These are phyloP conservation scores for Calonectris borealis DNA, from an alignment of 2,113 vertebrate genomes.

Conservation along the genomic window DNA sequence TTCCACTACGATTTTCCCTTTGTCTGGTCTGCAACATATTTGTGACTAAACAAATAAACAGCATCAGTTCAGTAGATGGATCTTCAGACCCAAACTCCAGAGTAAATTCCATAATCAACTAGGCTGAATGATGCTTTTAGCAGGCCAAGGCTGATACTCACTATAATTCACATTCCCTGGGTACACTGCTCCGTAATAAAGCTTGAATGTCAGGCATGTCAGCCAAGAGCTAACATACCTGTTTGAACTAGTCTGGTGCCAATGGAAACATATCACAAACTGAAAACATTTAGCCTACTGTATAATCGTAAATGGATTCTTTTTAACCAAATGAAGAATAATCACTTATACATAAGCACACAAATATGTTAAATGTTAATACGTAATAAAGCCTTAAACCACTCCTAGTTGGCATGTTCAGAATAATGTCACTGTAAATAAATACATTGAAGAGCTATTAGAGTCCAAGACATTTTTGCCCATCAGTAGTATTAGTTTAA, in stretches of 20 bases:
- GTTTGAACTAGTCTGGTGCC: slow-evolving; percentile 73
- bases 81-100: slow-evolving; percentile 47
- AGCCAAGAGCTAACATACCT: slow-evolving; percentile 76
- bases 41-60: slow-evolving; percentile 61
- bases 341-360: slow-evolving; percentile 42
- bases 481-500: slow-evolving; percentile 31
- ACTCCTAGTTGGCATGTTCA: slow-evolving; percentile 12
- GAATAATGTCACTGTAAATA: slow-evolving; percentile 51
- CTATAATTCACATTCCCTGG: slow-evolving; percentile 77
- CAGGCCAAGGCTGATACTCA: slow-evolving; percentile 69
- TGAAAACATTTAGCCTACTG: slow-evolving; percentile 67
- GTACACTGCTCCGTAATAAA: slow-evolving; percentile 65
- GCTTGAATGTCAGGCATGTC: slow-evolving; percentile 72
- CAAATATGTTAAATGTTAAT: slow-evolving; percentile 58
- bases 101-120: slow-evolving; percentile 75
- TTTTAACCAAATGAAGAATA: slow-evolving; percentile 68
- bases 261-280: slow-evolving; percentile 68
- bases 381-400: slow-evolving; percentile 38
- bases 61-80: slow-evolving; percentile 43
- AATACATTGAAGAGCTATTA: slow-evolving; percentile 33
- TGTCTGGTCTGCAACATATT: slow-evolving; percentile 38
- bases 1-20: background rate
- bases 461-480: slow-evolving; percentile 34
- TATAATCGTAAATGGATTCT: slow-evolving; percentile 67
- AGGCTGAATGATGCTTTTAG: slow-evolving; percentile 77